A percentile compares a stretch with the other conserved stretches of the same genome.
Conservation (phyloP, 1,140 invertebrate species). For the Drosophila oshimai region DNA sequence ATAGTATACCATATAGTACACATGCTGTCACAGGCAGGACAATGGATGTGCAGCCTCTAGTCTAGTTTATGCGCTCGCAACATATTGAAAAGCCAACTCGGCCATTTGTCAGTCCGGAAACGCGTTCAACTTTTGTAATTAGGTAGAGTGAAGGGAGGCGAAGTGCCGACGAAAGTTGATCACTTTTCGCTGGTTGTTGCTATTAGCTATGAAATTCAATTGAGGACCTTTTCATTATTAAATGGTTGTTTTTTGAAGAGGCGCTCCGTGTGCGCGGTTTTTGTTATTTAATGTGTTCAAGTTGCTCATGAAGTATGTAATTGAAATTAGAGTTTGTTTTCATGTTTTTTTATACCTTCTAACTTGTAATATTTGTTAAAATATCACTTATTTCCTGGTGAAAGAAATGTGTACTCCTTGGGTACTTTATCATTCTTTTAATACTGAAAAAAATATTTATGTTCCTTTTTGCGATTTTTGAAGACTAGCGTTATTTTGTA, state of each 20-base stretch:
- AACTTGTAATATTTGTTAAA: too few species aligned
- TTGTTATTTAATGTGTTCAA: background rate
- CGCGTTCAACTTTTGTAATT: constrained; percentile 69
- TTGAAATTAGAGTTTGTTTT: too few species aligned
- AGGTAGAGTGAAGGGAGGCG: constrained; percentile 44
- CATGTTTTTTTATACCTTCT: too few species aligned
- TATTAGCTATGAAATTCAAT: constrained; percentile 11
- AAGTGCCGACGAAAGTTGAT: background rate
- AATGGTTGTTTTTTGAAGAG: background rate
- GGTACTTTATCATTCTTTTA: too few species aligned
- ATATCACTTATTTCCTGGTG: too few species aligned
- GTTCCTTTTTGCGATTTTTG: too few species aligned
- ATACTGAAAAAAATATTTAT: too few species aligned
- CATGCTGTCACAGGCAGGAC: constrained; percentile 48
- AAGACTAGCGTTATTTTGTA: too few species aligned
- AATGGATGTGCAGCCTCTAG: constrained; percentile 39
- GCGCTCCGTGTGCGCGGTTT: background rate
- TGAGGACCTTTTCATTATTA: background rate
- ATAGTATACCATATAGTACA: constrained; percentile 10
- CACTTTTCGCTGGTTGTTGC: background rate
- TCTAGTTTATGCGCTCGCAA: constrained; percentile 62
- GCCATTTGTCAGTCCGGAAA: constrained; percentile 61
- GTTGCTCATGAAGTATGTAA: background rate
- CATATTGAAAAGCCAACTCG: constrained; percentile 69
- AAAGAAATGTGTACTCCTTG: too few species aligned